phyloP scores from a whole-genome alignment of 1,140 invertebrate genomes.

The Papilio machaon region DNA sequence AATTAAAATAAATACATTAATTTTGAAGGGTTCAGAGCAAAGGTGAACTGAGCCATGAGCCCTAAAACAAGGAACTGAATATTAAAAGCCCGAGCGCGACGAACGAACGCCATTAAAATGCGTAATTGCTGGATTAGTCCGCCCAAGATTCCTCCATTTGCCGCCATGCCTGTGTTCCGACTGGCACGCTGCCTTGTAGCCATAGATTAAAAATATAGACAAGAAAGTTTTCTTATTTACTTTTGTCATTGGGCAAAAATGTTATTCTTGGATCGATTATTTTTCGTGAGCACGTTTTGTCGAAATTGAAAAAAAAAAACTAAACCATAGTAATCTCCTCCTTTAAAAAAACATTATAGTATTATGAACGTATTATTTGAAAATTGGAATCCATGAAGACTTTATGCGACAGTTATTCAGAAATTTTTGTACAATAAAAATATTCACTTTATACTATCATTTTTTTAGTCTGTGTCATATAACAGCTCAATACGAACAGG shows the following conservation, averaged over 20 bases:
- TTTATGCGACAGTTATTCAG: too few relatives aligned
- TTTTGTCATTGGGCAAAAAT: too few relatives aligned
- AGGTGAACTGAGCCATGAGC: conserved; percentile 59
- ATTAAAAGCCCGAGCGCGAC: conserved; percentile 69
- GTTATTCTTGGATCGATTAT: too few relatives aligned
- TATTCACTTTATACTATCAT: not conserved
- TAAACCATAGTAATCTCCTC: too few relatives aligned
- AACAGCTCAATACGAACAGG: conserved; percentile 60
- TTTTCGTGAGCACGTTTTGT: too few relatives aligned
- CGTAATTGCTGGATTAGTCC: conserved; percentile 80
- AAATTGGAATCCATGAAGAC: too few relatives aligned
- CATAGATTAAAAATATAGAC: conserved; percentile 48
- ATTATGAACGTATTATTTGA: too few relatives aligned
- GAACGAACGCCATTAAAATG: conserved; percentile 79
- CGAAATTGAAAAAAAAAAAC: too few relatives aligned
- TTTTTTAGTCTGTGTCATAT: conserved; percentile 59
- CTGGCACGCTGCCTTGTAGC: conserved; percentile 44
- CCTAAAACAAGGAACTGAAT: conserved; percentile 78
- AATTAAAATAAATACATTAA: conserved; percentile 72
- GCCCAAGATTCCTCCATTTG: conserved; percentile 79
- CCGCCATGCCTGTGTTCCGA: conserved; percentile 55
- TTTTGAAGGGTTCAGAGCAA: conserved; percentile 51
- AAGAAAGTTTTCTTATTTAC: not conserved
- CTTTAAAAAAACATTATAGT: too few relatives aligned
- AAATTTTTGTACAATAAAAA: too few relatives aligned